These are phyloP conservation scores for Mus minutoides DNA, from an alignment of 2,797 vertebrate genomes.

Conservation along the genomic window DNA sequence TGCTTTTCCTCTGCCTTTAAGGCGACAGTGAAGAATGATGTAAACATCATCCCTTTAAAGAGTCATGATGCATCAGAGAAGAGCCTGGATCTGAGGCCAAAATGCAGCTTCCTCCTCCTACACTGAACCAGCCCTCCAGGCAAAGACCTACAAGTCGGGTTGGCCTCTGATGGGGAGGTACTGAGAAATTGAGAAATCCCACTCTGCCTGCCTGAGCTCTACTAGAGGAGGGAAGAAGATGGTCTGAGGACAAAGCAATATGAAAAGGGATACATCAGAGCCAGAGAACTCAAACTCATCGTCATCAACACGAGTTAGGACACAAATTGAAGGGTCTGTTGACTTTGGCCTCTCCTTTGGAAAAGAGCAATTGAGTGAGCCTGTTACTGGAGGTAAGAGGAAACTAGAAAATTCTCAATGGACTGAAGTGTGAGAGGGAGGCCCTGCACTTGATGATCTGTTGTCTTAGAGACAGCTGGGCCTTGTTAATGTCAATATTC, in stretches of 20 bases:
- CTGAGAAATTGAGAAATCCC: rapidly evolving
- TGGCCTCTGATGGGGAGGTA: neutral
- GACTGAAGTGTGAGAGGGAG: neutral
- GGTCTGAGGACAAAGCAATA: rapidly evolving
- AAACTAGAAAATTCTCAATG: too few relatives aligned
- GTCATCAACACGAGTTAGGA: neutral
- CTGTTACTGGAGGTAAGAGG: neutral
- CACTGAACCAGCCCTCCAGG: neutral
- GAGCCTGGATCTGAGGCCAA: neutral
- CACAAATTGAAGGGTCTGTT: neutral
- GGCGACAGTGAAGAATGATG: neutral
- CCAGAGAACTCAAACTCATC: neutral
- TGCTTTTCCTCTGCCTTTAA: neutral
- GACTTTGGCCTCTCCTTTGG: neutral
- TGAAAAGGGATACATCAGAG: neutral
- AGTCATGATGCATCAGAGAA: neutral
- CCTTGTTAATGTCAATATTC: neutral
- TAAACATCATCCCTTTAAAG: neutral
- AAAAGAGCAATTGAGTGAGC: neutral
- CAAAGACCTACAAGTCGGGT: rapidly evolving
- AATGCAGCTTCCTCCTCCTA: neutral
- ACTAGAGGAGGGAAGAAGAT: neutral
- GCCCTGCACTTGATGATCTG: neutral
- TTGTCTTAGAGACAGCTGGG: neutral
- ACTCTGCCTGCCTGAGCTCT: too few relatives aligned